Evolutionary conservation across 1,140 invertebrate genomes (phyloP).

Genomic region (Samia ricini): DNA sequence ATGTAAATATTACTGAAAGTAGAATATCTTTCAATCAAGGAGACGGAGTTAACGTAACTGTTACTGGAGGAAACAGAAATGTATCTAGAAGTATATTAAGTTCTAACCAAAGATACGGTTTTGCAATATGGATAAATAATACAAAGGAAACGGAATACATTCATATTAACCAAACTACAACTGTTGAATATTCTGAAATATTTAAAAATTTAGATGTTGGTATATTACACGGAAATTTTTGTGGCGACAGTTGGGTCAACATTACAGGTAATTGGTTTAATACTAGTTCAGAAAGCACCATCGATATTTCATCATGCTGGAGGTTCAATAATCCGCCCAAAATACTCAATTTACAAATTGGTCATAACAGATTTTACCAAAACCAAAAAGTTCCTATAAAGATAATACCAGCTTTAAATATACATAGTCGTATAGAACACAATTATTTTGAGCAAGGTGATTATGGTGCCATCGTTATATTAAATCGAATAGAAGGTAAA

Average conservation of each 20-base stretch:
- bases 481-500: constrained; percentile 88
- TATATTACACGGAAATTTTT: constrained; percentile 89
- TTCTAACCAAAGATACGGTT: constrained; percentile 91
- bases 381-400: constrained; percentile 88
- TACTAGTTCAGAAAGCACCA: constrained; percentile 84
- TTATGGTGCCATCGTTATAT: constrained; percentile 91
- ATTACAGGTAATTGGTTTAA: constrained; percentile 92
- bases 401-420: constrained; percentile 91
- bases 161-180: constrained; percentile 89
- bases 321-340: constrained; percentile 73
- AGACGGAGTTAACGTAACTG: constrained; percentile 94
- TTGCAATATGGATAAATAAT: constrained; percentile 93
- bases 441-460: constrained; percentile 91
- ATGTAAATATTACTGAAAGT: constrained; percentile 94
- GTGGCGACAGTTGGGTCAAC: constrained; percentile 87
- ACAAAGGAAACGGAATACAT: constrained; percentile 89
- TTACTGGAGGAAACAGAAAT: constrained; percentile 93
- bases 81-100: constrained; percentile 88
- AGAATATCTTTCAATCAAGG: constrained; percentile 94
- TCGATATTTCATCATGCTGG: constrained; percentile 91
- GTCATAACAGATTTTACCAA: constrained; percentile 89
- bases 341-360: constrained; percentile 85
- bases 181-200: constrained; percentile 92
- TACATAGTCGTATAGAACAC: constrained; percentile 88
- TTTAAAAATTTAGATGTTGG: constrained; percentile 91